Conservation (phyloP, 2,888 invertebrate species). For the Nephrotoma flavescens region DNA sequence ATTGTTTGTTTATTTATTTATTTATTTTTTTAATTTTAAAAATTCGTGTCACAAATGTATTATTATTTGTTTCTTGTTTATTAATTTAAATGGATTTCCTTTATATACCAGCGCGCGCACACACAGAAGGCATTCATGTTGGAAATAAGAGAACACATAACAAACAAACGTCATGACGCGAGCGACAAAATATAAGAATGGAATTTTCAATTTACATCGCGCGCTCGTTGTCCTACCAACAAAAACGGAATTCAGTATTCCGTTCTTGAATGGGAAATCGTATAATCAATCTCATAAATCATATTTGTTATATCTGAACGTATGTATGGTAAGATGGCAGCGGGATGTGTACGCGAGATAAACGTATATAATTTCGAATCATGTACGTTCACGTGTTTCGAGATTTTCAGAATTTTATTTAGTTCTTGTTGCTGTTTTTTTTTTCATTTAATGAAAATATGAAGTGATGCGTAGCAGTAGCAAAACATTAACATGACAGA, state of each 20-base stretch:
- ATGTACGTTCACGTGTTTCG: not conserved
- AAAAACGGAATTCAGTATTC: not conserved
- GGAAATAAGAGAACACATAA: not conserved
- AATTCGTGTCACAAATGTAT: not conserved
- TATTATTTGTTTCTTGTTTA: not conserved
- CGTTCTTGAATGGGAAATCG: not conserved
- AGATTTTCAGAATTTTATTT: not conserved
- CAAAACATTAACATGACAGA: slow-evolving; percentile 4
- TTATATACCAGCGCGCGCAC: not conserved
- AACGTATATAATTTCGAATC: not conserved
- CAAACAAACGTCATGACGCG: not conserved
- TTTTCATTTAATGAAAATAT: not conserved
- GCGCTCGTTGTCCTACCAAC: not conserved
- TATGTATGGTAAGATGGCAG: not conserved
- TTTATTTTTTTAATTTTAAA: not conserved
- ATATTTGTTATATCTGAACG: not conserved
- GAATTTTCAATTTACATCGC: not conserved
- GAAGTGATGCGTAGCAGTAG: slow-evolving; percentile 1
- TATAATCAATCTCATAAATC: not conserved
- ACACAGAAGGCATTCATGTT: not conserved
- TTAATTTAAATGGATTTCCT: not conserved
- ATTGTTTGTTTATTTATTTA: not conserved
- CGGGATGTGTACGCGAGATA: not conserved
- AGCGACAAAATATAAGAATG: not conserved
- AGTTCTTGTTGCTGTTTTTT: not conserved